Conservation (phyloP, 2,797 vertebrate species). For the Zalophus californianus region DNA sequence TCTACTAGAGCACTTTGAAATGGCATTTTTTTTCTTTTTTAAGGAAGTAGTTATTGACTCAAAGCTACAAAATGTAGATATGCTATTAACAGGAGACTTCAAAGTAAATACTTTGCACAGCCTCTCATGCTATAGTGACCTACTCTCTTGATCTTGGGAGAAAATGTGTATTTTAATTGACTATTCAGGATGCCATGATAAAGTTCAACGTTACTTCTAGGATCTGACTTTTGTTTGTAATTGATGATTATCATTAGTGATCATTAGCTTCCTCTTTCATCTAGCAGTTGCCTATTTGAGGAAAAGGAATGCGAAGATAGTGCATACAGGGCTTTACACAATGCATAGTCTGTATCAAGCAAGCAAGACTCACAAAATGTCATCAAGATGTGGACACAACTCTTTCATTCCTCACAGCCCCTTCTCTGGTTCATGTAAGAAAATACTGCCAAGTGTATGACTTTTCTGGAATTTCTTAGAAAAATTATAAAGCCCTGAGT, state of each 20-base stretch:
- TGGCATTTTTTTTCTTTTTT: background rate
- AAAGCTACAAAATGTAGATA: slow-evolving; percentile 13
- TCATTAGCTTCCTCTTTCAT: background rate
- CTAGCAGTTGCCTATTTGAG: background rate
- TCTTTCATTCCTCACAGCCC: background rate
- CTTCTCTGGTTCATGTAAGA: background rate
- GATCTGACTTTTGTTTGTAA: background rate
- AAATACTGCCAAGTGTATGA: background rate
- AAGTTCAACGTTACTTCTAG: background rate
- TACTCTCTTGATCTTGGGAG: background rate
- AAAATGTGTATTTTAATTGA: slow-evolving; percentile 35
- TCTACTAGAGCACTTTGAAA: background rate
- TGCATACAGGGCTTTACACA: background rate
- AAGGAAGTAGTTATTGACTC: slow-evolving; percentile 12
- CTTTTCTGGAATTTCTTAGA: background rate
- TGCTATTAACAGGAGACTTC: background rate
- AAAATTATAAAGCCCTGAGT: background rate
- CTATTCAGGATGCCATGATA: background rate
- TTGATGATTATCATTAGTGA: background rate
- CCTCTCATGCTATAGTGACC: background rate
- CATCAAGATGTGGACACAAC: background rate
- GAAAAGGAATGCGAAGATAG: background rate
- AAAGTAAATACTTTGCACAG: slow-evolving; percentile 10
- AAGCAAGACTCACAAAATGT: background rate
- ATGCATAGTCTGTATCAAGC: background rate